Percentiles rank a stretch among this genome's conserved stretches.
phyloP scores from a whole-genome alignment of 1,140 invertebrate species.

The Aphis craccivora region DNA sequence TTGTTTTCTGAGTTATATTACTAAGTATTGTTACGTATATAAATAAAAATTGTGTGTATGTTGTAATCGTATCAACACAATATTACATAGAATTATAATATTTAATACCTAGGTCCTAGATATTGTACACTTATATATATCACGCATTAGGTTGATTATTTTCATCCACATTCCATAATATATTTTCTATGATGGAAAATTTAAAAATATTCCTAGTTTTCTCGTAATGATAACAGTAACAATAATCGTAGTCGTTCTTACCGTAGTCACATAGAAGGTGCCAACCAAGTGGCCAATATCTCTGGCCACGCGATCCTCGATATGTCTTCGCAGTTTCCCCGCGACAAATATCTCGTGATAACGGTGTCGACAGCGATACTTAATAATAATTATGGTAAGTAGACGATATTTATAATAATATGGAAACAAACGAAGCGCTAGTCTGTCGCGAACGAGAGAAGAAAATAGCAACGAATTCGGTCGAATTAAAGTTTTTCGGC shows the following conservation, averaged over 20 bases:
- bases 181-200: background rate
- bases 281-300: background rate
- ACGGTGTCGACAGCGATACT: background rate
- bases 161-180: background rate
- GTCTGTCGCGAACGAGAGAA: background rate
- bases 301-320: background rate
- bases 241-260: background rate
- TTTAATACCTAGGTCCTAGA: background rate
- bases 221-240: background rate
- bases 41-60: too few relatives aligned
- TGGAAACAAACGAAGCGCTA: background rate
- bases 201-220: background rate
- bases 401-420: background rate
- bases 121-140: background rate
- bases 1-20: background rate
- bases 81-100: background rate
- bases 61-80: background rate
- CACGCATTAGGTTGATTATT: background rate
- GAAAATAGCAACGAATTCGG: background rate
- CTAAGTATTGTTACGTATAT: too few relatives aligned
- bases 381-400: background rate
- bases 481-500: background rate
- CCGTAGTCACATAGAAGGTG: background rate
- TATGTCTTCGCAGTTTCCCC: background rate
- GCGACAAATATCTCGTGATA: background rate